Conservation (phyloP, 2,888 invertebrate species). For the Lagria hirta region DNA sequence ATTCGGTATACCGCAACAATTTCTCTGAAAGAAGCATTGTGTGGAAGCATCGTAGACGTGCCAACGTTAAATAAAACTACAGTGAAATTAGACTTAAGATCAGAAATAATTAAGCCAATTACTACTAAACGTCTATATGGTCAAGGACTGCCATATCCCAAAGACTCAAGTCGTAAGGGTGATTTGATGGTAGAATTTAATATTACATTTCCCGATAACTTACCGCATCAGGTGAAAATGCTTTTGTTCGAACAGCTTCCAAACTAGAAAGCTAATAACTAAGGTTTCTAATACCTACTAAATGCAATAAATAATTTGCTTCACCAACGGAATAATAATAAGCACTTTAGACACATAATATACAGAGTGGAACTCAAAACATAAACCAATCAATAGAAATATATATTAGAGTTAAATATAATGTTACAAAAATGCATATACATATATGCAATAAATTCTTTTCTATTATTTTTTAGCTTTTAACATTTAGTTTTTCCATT, state of each 20-base stretch:
- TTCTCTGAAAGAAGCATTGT: constrained; percentile 82
- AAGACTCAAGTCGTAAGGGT: constrained; percentile 84
- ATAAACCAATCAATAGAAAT: too few species aligned
- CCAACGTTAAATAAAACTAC: constrained; percentile 82
- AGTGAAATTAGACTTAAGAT: constrained; percentile 70
- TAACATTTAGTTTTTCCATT: too few species aligned
- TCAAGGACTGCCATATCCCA: constrained; percentile 87
- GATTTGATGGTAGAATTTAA: constrained; percentile 90
- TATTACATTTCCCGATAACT: constrained; percentile 81
- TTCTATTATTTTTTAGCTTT: too few species aligned
- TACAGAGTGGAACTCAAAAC: too few species aligned
- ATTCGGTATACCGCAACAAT: constrained; percentile 81
- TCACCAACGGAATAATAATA: too few species aligned
- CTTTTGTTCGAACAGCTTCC: constrained; percentile 34
- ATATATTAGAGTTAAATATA: too few species aligned
- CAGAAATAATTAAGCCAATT: constrained; percentile 82
- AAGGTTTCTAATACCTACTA: too few species aligned
- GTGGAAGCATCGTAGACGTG: constrained; percentile 79
- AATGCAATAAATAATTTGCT: too few species aligned
- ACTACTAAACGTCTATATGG: constrained; percentile 81
- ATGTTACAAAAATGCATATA: too few species aligned
- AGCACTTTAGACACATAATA: too few species aligned
- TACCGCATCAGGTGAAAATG: constrained; percentile 29
- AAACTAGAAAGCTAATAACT: too few species aligned
- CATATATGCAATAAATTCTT: too few species aligned